Base-by-base conservation (phyloP, 2,797 vertebrate species). In the Cottoperca gobio region DNA sequence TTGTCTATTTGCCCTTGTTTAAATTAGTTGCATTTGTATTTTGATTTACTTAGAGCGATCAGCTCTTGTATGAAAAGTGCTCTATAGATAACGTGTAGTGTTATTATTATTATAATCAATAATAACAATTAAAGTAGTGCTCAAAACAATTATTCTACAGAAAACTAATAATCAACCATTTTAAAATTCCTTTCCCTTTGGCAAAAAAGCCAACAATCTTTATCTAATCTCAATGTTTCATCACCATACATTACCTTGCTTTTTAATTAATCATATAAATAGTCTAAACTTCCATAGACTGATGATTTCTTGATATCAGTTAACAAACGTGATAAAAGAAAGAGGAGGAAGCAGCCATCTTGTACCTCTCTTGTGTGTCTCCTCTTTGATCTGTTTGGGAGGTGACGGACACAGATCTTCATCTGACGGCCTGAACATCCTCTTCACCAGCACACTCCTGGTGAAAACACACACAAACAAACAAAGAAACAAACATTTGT, bases 361-460 rank as follows among this genome's bases (percentile, higher is more conserved):
- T 5, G 4, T 93, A 98, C 98, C 98, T 97, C 95, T 96, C 88
- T 97, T 99, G 66, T 95, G 89, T 23, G 91, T 92, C 89, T 97
- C 97, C 90, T 96, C 97, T 95, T 97, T 99, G 86, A 97, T 95
- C 93, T 97, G 96, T 86, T 99, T 99, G 62, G 96, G 90, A 39
- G 97, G 96, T 0, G 95, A 92, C 4, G 96, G 93, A 62, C 96
- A 96, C 86, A 95, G 93, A 33, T 99, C 97, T 69, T 98, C 97
- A 45, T 99, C 97, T 63, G 97, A 93, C 11, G 96, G 92, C 82
- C 96, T 95, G 88, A 97, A 97, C 94, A 97, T 96, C 91, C 97
- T 96, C 93, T 99, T 99, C 66, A 98, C 96, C 74, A 98, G 82
- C 79, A 97, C 95, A 23, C 97, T 96, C 90, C 95, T 95, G 71